Base-by-base conservation (phyloP, 2,888 invertebrate species). In the Philereme vetulata region DNA sequence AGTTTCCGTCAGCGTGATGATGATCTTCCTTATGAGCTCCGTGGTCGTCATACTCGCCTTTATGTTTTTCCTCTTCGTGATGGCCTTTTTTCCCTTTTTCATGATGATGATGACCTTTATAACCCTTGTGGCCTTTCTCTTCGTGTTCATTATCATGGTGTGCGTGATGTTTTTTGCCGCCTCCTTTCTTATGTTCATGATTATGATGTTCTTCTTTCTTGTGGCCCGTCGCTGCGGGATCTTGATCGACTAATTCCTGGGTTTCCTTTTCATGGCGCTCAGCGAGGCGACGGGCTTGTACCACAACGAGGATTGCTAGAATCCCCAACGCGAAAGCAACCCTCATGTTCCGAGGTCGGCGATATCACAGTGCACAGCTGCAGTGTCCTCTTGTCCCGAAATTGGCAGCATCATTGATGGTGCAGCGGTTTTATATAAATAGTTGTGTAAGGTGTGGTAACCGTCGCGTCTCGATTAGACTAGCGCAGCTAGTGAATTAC, bases 11-110 rank as follows among this genome's bases (percentile, higher is more conserved):
- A 36, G 93, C 89, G 71, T 95, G 94, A 71, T 95, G 94, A 71
- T 95, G 94, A 32, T 93, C 87, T 60, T 94, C 93, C 74, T 95
- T 94, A 73, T 94, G 93, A 0, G 93, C 94, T 3, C 93, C 94
- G 49, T 94, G 92, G 72, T 95, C 95, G 49, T 93, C 93, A 75
- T 94, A 94, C 72, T 94, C 93, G 1, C 94, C 94, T 64, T 92
- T 89, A 71, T 95, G 94, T 4, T 93, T 89, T 72, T 94, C 95
- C 76, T 95, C 95, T 74, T 96, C 95, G 72, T 96, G 95, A 71
- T 96, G 95, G 0, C 96, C 96, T 74, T 95, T 95, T 68, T 94
- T 93, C 4, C 94, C 94, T 71, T 95, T 94, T 68, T 94, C 94
- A 67, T 95, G 93, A 58, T 94, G 93, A 74, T 96, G 95, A 63